phyloP scores from a whole-genome alignment of 2,888 invertebrate genomes.

The Aphrophora alni region DNA sequence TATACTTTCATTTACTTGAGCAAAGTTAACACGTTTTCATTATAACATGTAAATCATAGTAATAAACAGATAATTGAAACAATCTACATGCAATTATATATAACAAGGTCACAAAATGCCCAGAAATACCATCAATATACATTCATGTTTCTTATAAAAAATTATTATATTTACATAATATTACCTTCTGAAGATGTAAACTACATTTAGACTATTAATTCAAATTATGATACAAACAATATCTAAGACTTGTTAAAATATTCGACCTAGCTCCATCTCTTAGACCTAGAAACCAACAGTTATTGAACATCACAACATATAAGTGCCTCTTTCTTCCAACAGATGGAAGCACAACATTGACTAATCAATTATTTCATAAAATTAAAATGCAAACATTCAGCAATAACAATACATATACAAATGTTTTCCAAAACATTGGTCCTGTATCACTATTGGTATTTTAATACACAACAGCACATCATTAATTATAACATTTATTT shows the following conservation, averaged over 20 bases:
- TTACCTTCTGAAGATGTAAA: background rate
- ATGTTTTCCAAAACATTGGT: background rate
- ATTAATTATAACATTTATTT: no score
- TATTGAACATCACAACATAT: slow-evolving; percentile 46
- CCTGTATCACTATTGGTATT: background rate
- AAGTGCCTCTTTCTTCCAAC: slow-evolving; percentile 28
- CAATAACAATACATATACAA: background rate
- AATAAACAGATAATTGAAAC: background rate
- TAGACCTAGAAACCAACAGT: slow-evolving; percentile 45
- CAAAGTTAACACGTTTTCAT: background rate
- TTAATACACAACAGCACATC: no score
- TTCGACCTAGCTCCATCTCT: slow-evolving; percentile 50
- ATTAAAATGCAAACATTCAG: background rate
- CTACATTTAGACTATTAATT: background rate
- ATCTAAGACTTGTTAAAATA: slow-evolving; percentile 32
- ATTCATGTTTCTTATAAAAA: background rate
- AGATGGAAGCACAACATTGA: slow-evolving; percentile 38
- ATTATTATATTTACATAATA: background rate
- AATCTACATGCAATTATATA: background rate
- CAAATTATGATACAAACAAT: slow-evolving; percentile 21
- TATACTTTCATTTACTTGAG: background rate
- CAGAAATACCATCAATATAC: background rate
- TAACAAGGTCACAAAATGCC: background rate
- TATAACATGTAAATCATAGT: background rate
- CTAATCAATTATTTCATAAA: background rate